These are phyloP conservation scores for Pampus argenteus DNA, from an alignment of 2,797 vertebrate species.

Conservation along the genomic window DNA sequence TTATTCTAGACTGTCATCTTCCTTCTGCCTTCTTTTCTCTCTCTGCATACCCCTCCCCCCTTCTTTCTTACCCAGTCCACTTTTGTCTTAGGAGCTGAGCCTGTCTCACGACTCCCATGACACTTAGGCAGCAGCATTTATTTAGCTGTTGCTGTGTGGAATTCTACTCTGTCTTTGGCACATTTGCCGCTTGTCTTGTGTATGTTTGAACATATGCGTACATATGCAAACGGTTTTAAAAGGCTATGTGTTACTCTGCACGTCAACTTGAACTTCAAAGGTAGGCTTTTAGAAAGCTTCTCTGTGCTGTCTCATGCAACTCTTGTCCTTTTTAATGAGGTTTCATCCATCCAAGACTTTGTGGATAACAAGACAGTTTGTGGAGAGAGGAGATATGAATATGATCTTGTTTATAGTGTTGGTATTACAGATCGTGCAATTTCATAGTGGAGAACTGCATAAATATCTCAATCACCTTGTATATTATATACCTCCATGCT, in stretches of 20 bases:
- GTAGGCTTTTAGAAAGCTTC: conserved; percentile 66
- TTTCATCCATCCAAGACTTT: conserved; percentile 69
- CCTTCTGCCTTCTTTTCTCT: conserved; percentile 42
- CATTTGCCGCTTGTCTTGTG: conserved; percentile 39
- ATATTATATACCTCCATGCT: conserved; percentile 9
- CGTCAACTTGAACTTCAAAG: conserved; percentile 73
- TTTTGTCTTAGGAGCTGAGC: conserved; percentile 36
- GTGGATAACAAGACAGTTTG: conserved; percentile 68
- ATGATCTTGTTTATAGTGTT: conserved; percentile 44
- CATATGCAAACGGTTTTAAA: conserved; percentile 56
- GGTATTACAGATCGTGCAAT: conserved; percentile 33
- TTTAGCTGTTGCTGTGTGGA: conserved; percentile 57
- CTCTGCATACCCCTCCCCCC: conserved; percentile 16
- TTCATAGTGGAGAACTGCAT: conserved; percentile 27
- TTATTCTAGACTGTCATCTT: conserved; percentile 75
- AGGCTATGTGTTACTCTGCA: conserved; percentile 28
- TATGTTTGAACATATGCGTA: conserved; percentile 36
- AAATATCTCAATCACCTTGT: conserved; percentile 33
- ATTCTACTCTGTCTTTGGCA: conserved; percentile 25
- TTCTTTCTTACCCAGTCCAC: conserved; percentile 25
- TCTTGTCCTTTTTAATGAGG: conserved; percentile 72
- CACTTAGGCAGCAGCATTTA: conserved; percentile 54
- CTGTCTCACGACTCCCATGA: conserved; percentile 60
- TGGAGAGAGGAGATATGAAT: conserved; percentile 41
- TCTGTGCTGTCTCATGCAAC: conserved; percentile 66